Evolutionary conservation across 2,113 vertebrate species (phyloP).

Genomic region (Hypocryptadius cinnamomeus): DNA sequence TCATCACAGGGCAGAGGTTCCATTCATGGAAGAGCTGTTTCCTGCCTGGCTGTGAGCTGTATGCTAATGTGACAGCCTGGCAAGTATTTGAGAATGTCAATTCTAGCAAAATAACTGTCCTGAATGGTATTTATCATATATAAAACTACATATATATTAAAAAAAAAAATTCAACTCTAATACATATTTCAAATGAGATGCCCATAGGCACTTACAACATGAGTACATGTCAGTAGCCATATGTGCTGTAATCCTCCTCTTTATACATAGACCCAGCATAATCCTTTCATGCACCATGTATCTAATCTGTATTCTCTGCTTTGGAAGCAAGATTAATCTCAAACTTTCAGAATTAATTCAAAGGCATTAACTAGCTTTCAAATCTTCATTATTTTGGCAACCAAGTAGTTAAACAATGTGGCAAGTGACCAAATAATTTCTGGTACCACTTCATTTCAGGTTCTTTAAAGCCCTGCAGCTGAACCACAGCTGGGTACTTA

Average conservation of each 20-base stretch:
- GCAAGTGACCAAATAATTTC: background rate
- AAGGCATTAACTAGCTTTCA: background rate
- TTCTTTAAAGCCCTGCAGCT: constrained; percentile 34
- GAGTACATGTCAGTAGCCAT: background rate
- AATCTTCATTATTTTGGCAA: background rate
- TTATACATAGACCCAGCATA: background rate
- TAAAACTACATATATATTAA: background rate
- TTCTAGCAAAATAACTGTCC: background rate
- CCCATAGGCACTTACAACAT: background rate
- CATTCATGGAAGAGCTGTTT: background rate
- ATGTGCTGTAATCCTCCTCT: background rate
- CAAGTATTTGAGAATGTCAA: constrained; percentile 4
- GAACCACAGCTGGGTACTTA: constrained; percentile 35
- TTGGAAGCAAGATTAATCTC: background rate
- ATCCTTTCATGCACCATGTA: background rate
- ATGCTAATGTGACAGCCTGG: constrained; percentile 5
- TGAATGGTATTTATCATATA: background rate
- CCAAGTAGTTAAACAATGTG: background rate
- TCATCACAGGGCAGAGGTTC: background rate
- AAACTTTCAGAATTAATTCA: constrained; percentile 2
- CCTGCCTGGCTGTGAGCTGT: background rate
- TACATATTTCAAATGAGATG: constrained; percentile 4
- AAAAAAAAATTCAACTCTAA: background rate
- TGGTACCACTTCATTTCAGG: constrained; percentile 29
- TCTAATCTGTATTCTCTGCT: background rate